Evolutionary conservation across 2,113 vertebrate genomes (phyloP), one percentile per base, ranked within the genome.

Genomic region (Paramormyrops kingsleyae): DNA sequence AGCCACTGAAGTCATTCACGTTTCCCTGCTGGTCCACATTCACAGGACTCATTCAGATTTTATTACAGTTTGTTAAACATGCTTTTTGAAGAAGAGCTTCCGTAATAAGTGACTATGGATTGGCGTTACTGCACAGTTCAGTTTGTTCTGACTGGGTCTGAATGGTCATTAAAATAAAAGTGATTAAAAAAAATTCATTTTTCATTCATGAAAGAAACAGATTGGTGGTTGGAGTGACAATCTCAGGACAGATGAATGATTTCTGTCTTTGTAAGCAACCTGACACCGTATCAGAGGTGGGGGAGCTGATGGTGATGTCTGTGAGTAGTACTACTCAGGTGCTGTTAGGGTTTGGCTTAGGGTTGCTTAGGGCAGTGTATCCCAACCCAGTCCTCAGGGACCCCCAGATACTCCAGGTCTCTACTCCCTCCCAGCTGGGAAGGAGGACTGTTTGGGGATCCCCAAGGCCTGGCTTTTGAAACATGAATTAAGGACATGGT

Each of bases 291-390:
- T 53, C 91, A 91, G 12, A 27, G 59, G 93, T 90, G 88, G 89
- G 92, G 91, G 91, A 92, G 91, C 92, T 90, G 91, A 52, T 0
- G 88, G 87, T 91, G 52, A 92, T 89, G 89, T 52, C 70, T 90
- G 90, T n/a, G 17, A 87, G 27, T 89, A 44, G 44, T 31, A 47
- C 47, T 70, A 5, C 77, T 53, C 50, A 35, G 90, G 91, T 92
- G 70, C 87, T 91, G 91, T 90, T 12, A 31, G 62, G 62, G 9
- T 66, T 66, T 66, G n/a, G 62, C 62, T 66, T 31, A 66, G 21
- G 59, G 59, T 66, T 59, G 5, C 19, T 59, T 12, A 27, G n/a
- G 24, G 24, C 9, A n/a, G 8, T 62, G 59, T 31, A 31, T 70
- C n/a, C 62, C n/a, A 70, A 70, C n/a, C 62, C 56, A n/a, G 7